These are phyloP conservation scores for Tipula vernalis DNA, from an alignment of 2,888 invertebrate genomes.

Conservation along the genomic window DNA sequence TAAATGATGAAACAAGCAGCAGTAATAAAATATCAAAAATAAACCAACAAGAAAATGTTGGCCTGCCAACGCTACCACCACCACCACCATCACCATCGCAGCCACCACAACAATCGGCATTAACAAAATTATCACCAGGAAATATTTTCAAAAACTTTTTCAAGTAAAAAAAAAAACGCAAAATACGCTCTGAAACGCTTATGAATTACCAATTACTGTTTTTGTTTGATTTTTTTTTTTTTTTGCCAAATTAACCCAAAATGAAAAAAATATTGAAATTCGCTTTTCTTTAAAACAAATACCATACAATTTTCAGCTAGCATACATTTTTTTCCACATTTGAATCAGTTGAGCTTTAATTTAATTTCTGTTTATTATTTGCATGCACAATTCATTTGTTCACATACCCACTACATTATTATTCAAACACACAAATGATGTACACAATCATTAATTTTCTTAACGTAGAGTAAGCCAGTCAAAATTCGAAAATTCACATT, in stretches of 20 bases:
- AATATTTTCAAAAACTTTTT: conserved; percentile 94
- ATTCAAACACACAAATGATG: not conserved
- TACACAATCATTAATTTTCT: not conserved
- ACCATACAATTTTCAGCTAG: not conserved
- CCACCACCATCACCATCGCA: conserved; percentile 30
- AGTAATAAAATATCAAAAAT: conserved; percentile 20
- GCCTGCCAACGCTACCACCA: conserved; percentile 26
- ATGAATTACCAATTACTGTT: not conserved
- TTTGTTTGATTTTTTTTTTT: not conserved
- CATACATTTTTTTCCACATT: not conserved
- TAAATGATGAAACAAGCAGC: conserved; percentile 17
- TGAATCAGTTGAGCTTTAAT: not conserved
- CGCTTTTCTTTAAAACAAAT: not conserved
- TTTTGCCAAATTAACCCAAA: not conserved
- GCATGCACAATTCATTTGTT: not conserved
- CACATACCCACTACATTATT: not conserved
- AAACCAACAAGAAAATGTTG: conserved; percentile 23
- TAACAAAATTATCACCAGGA: conserved; percentile 62
- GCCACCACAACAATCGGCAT: conserved; percentile 28
- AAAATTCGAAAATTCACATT: not conserved
- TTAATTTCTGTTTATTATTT: not conserved
- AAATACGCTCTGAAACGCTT: not conserved
- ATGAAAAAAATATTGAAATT: not conserved
- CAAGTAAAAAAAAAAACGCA: conserved; percentile 53
- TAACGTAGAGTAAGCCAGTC: not conserved